phyloP scores from a whole-genome alignment of 2,113 vertebrate genomes.

The Cinclus cinclus region DNA sequence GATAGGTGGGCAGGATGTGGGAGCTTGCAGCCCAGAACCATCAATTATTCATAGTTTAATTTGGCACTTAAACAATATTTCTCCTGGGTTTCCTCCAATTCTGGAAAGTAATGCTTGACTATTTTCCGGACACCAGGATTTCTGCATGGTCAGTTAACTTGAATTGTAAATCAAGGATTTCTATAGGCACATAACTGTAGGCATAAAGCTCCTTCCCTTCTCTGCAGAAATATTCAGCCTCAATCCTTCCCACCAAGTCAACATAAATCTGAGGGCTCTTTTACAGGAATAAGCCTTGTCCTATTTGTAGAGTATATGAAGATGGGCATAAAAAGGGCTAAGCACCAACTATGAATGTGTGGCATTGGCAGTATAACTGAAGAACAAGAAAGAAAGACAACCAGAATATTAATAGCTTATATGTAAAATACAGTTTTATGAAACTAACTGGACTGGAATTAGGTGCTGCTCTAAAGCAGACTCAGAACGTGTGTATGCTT shows the following conservation, averaged over 20 bases:
- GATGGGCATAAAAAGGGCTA: background rate
- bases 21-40: background rate
- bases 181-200: background rate
- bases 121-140: background rate
- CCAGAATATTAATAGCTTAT: background rate
- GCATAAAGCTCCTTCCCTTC: background rate
- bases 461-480: background rate
- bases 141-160: background rate
- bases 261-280: background rate
- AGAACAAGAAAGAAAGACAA: background rate
- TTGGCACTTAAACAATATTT: background rate
- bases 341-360: background rate
- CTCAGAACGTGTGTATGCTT: background rate
- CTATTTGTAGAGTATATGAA: background rate
- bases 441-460: background rate
- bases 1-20: background rate
- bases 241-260: background rate
- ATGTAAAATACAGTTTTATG: background rate
- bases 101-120: background rate
- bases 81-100: background rate
- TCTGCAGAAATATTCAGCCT: background rate
- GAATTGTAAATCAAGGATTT: background rate
- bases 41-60: conserved; percentile 24
- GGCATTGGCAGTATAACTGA: background rate
- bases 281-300: background rate